Evolutionary conservation across 92 coral and sea anemone species (phyloP), one percentile per base, ranked within the genome.

Genomic region (Scolanthus callimorphus): DNA sequence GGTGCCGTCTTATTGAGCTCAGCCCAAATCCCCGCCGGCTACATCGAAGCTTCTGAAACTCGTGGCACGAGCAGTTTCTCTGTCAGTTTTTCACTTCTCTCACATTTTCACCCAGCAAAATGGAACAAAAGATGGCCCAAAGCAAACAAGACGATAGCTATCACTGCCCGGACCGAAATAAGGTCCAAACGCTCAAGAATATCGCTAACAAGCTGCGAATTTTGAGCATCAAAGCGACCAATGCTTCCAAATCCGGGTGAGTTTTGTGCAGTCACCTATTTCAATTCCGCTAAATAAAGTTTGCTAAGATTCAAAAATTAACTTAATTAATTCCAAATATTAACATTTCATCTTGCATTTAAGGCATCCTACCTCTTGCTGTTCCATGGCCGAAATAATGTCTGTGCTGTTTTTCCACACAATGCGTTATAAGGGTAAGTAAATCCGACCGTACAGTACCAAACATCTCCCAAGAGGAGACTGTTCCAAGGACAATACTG

Each of bases 321-420:
- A n/a, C n/a, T n/a, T n/a, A n/a, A n/a, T n/a, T n/a, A n/a, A n/a
- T n/a, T n/a, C n/a, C n/a, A n/a, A n/a, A n/a, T n/a, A n/a, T n/a
- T n/a, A n/a, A n/a, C n/a, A n/a, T n/a, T n/a, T n/a, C n/a, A n/a
- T n/a, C n/a, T n/a, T n/a, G n/a, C n/a, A n/a, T n/a, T n/a, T n/a
- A 62, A 94, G 99, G 4, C 99, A 94, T 74, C 99, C 99, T 38
- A 88, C 94, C 27, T 94, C 99, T 29, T 94, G 99, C 55, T 77
- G 89, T 20, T 94, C 99, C 20, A 89, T 94, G 82, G 96, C 99
- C 20, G 99, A 94, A 71, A 81, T 94, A n/a, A 81, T 84, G 87
- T 94, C 99, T 1, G 99, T 94, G 31, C 49, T 94, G 70, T 94
- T 94, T 65, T 94, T 94, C 69, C 88, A 94, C 66, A 94, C 99